Percentiles rank a stretch among this genome's conserved stretches.
Conservation (phyloP, 2,113 vertebrate genomes). For the Scophthalmus maximus region DNA sequence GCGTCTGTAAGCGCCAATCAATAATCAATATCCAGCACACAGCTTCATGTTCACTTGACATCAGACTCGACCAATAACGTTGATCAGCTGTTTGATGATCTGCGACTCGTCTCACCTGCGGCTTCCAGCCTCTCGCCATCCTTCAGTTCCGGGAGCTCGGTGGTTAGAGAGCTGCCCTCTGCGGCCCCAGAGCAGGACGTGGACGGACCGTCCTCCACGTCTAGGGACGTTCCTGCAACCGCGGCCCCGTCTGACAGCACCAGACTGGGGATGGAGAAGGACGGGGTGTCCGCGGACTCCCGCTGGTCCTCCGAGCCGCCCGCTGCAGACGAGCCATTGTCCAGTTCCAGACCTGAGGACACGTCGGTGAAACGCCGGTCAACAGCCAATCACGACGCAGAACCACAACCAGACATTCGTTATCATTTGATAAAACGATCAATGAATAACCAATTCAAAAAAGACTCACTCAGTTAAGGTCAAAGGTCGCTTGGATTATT, state of each 20-base stretch:
- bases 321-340: conserved; percentile 57
- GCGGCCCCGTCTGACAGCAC: conserved; percentile 70
- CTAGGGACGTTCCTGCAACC: conserved; percentile 51
- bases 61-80: too few species aligned
- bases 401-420: too few species aligned
- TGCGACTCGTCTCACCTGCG: conserved; percentile 29
- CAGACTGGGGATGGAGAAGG: conserved; percentile 76
- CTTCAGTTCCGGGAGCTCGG: conserved; percentile 25
- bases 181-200: conserved; percentile 52
- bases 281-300: conserved; percentile 71
- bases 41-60: too few species aligned
- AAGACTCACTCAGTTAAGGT: too few species aligned
- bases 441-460: too few species aligned
- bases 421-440: too few species aligned
- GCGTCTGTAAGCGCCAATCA: too few species aligned
- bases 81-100: too few species aligned
- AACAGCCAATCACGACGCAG: too few species aligned
- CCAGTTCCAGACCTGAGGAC: conserved; percentile 41
- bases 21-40: too few species aligned
- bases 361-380: too few species aligned
- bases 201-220: conserved; percentile 68
- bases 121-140: conserved; percentile 23
- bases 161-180: conserved; percentile 34
- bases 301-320: conserved; percentile 65
- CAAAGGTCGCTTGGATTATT: too few species aligned